Percentiles rank a stretch among this genome's conserved stretches.
Conservation (phyloP, 2,113 vertebrate genomes). For the Scomber scombrus region DNA sequence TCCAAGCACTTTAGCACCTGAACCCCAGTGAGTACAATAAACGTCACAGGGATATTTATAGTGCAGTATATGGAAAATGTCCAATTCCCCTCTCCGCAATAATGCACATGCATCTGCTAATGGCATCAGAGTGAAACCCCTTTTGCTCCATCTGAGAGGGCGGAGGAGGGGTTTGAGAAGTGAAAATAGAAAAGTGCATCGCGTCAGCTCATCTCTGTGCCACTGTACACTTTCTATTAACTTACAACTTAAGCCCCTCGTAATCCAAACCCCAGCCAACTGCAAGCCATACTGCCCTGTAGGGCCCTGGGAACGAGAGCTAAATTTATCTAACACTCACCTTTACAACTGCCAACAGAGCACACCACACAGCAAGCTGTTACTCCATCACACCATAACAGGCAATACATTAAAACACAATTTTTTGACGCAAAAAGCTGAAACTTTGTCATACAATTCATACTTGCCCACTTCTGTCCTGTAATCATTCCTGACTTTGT, state of each 20-base stretch:
- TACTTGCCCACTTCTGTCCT: too few species aligned
- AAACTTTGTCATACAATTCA: too few species aligned
- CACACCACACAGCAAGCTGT: conserved; percentile 16
- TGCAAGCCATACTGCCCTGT: conserved; percentile 34
- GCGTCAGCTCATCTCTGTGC: conserved; percentile 73
- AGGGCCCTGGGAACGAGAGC: conserved; percentile 27
- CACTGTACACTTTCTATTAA: conserved; percentile 76
- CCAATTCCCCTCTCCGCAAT: conserved; percentile 92
- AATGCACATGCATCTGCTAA: conserved; percentile 94
- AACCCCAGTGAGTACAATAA: conserved; percentile 94
- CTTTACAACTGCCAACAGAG: conserved; percentile 56
- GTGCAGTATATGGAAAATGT: conserved; percentile 93
- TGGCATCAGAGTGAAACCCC: conserved; percentile 85
- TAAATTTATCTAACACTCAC: conserved; percentile 61
- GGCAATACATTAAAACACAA: too few species aligned
- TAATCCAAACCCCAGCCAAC: conserved; percentile 66
- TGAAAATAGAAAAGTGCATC: conserved; percentile 86
- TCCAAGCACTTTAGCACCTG: conserved; percentile 96
- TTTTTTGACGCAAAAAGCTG: too few species aligned
- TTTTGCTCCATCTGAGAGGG: conserved; percentile 53
- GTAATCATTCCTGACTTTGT: too few species aligned
- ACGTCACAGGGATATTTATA: conserved; percentile 96
- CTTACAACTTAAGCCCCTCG: conserved; percentile 73
- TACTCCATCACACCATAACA: conserved; percentile 32
- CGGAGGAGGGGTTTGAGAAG: conserved; percentile 72